phyloP scores from a whole-genome alignment of 2,113 vertebrate genomes.

The Dunckerocampus dactyliophorus region DNA sequence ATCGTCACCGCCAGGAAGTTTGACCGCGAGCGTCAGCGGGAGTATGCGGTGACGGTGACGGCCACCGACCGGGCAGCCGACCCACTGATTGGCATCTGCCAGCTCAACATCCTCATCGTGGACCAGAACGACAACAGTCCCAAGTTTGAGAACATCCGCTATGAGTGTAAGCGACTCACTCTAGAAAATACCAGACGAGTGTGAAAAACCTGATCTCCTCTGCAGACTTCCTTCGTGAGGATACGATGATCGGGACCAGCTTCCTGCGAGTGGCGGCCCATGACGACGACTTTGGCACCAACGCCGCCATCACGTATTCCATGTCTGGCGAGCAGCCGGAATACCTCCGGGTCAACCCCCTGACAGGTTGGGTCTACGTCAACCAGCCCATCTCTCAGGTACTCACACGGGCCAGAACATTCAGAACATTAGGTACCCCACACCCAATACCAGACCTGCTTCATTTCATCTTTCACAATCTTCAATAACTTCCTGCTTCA shows the following conservation, averaged over 20 bases:
- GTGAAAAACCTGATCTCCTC: not conserved
- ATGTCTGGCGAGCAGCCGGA: slow-evolving; percentile 75
- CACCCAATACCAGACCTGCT: not conserved
- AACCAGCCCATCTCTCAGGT: slow-evolving; percentile 85
- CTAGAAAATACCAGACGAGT: no score
- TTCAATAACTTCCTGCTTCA: no score
- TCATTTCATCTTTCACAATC: no score
- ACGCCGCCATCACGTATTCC: slow-evolving; percentile 79
- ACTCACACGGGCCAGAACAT: not conserved
- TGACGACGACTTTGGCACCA: slow-evolving; percentile 83
- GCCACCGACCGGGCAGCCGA: slow-evolving; percentile 85
- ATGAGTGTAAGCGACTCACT: slow-evolving; percentile 81
- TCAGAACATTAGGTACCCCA: not conserved
- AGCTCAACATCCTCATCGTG: slow-evolving; percentile 82
- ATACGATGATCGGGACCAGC: slow-evolving; percentile 83
- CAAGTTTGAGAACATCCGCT: slow-evolving; percentile 85
- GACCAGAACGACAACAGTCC: slow-evolving; percentile 90
- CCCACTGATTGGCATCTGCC: slow-evolving; percentile 85
- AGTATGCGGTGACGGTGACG: slow-evolving; percentile 84
- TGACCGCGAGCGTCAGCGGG: slow-evolving; percentile 84
- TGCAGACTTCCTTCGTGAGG: slow-evolving; percentile 83
- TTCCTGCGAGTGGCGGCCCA: slow-evolving; percentile 82
- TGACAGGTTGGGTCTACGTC: slow-evolving; percentile 85
- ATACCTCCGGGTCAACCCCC: slow-evolving; percentile 81
- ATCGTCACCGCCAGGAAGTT: slow-evolving; percentile 81